Conservation (phyloP, 2,797 vertebrate genomes). For the Mormyrops boulengeri region DNA sequence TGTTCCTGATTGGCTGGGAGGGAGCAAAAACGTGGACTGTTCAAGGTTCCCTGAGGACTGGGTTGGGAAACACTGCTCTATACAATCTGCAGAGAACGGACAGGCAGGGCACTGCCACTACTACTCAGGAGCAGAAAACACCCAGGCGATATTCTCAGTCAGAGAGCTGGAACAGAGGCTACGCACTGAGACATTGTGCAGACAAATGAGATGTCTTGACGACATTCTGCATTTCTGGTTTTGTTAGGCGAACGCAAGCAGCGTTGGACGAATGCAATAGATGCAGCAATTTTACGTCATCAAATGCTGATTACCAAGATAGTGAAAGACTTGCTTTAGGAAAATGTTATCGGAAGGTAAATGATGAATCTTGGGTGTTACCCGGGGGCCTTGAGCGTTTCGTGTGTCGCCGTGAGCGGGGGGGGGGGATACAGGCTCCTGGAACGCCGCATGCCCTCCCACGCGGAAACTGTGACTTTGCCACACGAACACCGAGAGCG, state of each 20-base stretch:
- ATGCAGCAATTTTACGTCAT: neutral
- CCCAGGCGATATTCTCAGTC: neutral
- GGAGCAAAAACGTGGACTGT: no score
- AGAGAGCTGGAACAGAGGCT: neutral
- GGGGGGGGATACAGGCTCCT: neutral
- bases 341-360: neutral
- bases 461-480: slow-evolving; percentile 57
- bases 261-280: neutral
- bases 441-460: slow-evolving; percentile 20
- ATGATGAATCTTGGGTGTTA: neutral
- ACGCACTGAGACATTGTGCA: neutral
- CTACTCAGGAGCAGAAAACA: neutral
- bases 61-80: neutral
- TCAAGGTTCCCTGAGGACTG: neutral
- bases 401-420: neutral
- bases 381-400: neutral
- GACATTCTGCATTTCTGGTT: neutral
- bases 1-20: no score
- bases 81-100: neutral
- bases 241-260: neutral
- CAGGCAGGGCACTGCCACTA: neutral
- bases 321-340: neutral
- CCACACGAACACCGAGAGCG: slow-evolving; percentile 26
- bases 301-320: neutral
- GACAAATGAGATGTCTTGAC: neutral